Percentiles rank a stretch among this genome's conserved stretches.
Conservation (phyloP, 2,797 vertebrate genomes). For the Luscinia megarhynchos region DNA sequence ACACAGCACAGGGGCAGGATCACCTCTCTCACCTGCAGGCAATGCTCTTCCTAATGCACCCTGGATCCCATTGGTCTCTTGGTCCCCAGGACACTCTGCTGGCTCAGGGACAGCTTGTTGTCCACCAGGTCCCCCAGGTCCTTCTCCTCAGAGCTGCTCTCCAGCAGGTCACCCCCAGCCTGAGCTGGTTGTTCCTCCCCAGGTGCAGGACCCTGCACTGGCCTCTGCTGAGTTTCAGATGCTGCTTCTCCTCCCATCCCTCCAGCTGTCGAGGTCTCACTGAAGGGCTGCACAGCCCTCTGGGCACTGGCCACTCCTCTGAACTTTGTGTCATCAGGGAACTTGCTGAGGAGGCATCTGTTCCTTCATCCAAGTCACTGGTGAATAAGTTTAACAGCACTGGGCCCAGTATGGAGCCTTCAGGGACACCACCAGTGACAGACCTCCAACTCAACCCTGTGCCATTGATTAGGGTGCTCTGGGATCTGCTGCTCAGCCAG, state of each 20-base stretch:
- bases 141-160: too few relatives aligned
- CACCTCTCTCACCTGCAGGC: too few relatives aligned
- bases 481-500: not conserved
- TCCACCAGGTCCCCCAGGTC: too few relatives aligned
- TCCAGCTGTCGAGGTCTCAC: not conserved
- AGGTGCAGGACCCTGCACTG: not conserved
- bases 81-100: too few relatives aligned
- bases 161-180: not conserved
- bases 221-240: not conserved
- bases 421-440: not conserved
- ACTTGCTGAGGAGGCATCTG: not conserved
- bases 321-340: not conserved
- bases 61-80: too few relatives aligned
- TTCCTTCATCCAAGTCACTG: not conserved
- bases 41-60: too few relatives aligned
- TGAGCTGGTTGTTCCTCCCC: not conserved
- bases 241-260: not conserved
- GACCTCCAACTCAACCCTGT: not conserved
- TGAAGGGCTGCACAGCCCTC: not conserved
- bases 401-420: not conserved
- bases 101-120: too few relatives aligned
- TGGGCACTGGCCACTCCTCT: not conserved
- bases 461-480: not conserved
- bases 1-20: too few relatives aligned
- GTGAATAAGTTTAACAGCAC: not conserved